Base-by-base conservation (phyloP, 2,888 invertebrate species). In the Chrysolina haemoptera region DNA sequence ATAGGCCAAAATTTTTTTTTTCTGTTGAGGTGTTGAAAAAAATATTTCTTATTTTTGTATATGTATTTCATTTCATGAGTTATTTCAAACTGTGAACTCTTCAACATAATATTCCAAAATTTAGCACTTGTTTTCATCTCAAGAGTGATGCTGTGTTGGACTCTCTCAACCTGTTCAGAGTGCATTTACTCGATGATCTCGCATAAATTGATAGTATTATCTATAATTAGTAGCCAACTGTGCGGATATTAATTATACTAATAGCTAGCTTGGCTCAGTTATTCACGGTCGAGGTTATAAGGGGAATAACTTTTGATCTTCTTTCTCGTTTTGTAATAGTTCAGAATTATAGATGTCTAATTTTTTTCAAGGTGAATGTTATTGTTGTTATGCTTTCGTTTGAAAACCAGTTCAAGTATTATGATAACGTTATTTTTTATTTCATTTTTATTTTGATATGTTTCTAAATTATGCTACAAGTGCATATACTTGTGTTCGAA, bases 171-270 rank as follows among this genome's bases (percentile, higher is more conserved):
- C 67, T 53, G 53, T 41, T 53, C 48, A 10, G n/a, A n/a, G 35
- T 16, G 27, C 67, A 48, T 50, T 20, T 35, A 48, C 27, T 66
- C 50, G 41, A 20, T 35, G 16, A 16, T 8, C 53, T 53, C 41
- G 67, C 67, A 67, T 67, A 67, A 67, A 35, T 53, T 67, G 16
- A 67, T 67, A 67, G 48, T 53, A 67, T 67, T 53, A 67, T 67
- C 67, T 67, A 67, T 67, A 67, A 67, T 67, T 53, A 67, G 67
- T 53, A 27, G 14, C 67, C 67, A 67, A 67, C 67, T 67, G 67
- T 55, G 67, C 67, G 40, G 67, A 53, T 40, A 67, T 67, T 67
- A 67, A 67, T 67, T 67, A 67, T 53, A 40, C 40, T 53, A 67
- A 67, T 67, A 67, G 55, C 67, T 67, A 67, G 27, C 53, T 53